Percentiles rank a stretch among this genome's conserved stretches.
Evolutionary conservation across 2,797 vertebrate species (phyloP).

Genomic region (Denticeps clupeoides): DNA sequence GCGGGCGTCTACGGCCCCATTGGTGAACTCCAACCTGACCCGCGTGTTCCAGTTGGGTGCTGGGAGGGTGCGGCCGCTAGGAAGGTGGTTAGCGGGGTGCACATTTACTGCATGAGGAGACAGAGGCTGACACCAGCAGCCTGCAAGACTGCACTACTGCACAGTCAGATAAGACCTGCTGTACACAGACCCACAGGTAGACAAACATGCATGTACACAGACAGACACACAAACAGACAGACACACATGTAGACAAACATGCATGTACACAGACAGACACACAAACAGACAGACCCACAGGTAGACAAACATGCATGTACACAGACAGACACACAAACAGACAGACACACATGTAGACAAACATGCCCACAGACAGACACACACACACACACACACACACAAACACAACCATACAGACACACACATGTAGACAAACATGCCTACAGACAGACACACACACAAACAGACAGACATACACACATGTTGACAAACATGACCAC

Average conservation of each 20-base stretch:
- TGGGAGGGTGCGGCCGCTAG: no score
- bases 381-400: conserved; percentile 9
- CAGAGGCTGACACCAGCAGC: no score
- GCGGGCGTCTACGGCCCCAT: no score
- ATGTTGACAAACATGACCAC: conserved; percentile 5
- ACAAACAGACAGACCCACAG: conserved; percentile 3
- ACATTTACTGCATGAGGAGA: no score
- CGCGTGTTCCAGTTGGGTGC: no score
- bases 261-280: conserved; percentile 13
- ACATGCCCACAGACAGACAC: background rate
- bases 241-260: conserved; percentile 15
- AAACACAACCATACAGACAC: no score
- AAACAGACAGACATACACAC: no score
- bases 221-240: background rate
- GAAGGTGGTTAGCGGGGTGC: no score
- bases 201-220: background rate
- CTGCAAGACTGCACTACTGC: no score
- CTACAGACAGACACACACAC: background rate
- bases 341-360: background rate
- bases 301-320: conserved; percentile 2
- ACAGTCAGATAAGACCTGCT: background rate
- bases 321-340: background rate
- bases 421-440: background rate
- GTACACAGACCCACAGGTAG: background rate
- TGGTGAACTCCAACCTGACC: no score